A percentile compares a stretch with the other conserved stretches of the same genome.
These are phyloP conservation scores for Halichoerus grypus DNA, from an alignment of 2,113 vertebrate species.

Conservation along the genomic window DNA sequence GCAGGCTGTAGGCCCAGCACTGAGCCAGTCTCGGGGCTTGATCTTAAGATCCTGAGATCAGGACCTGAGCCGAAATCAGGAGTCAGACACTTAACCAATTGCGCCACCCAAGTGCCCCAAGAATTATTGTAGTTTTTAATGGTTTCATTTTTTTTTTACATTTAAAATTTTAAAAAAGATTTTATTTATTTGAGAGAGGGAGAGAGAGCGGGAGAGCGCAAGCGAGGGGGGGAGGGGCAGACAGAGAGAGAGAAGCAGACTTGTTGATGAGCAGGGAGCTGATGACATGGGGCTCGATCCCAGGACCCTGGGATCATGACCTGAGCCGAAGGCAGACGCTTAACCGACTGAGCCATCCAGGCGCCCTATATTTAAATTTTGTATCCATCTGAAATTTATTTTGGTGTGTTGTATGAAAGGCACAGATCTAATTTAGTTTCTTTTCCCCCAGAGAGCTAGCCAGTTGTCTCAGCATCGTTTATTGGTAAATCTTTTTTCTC, in stretches of 20 bases:
- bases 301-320: not conserved
- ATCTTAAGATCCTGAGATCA: no score
- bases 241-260: not conserved
- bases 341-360: not conserved
- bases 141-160: not conserved
- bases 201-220: not conserved
- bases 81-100: no score
- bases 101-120: no score
- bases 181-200: not conserved
- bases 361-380: not conserved
- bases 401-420: not conserved
- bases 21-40: no score
- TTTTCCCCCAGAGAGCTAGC: not conserved
- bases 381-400: constrained; percentile 34
- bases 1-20: no score
- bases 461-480: not conserved
- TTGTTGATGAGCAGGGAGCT: not conserved
- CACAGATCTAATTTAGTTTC: constrained; percentile 33
- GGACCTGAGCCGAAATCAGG: no score
- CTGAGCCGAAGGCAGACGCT: not conserved
- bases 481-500: constrained; percentile 39
- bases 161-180: no score
- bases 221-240: not conserved
- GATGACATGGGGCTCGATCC: not conserved
- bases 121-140: not conserved